Percentiles rank a stretch among this genome's conserved stretches.
phyloP scores from a whole-genome alignment of 2,888 invertebrate species.

The Amphipyra berbera region DNA sequence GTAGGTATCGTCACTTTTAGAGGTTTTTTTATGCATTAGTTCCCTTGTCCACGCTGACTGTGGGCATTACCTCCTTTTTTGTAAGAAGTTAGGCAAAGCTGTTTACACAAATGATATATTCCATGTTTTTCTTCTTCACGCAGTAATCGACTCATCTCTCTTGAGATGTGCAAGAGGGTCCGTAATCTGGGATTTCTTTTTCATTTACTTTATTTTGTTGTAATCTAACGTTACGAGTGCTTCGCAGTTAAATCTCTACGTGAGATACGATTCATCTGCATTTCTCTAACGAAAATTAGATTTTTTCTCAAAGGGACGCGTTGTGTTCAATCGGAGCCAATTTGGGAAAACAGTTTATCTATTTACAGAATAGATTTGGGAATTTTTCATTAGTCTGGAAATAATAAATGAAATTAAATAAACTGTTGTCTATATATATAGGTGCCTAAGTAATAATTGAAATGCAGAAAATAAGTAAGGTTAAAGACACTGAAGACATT shows the following conservation, averaged over 20 bases:
- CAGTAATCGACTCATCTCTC: slow-evolving; percentile 14
- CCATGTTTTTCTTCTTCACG: slow-evolving; percentile 7
- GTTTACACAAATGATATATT: slow-evolving; percentile 15
- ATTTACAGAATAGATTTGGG: slow-evolving; percentile 14
- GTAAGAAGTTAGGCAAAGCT: too few relatives aligned
- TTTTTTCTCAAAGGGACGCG: slow-evolving; percentile 27
- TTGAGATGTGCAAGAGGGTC: slow-evolving; percentile 14
- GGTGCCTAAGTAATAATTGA: not conserved
- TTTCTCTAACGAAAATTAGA: slow-evolving; percentile 29
- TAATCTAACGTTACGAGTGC: slow-evolving; percentile 29
- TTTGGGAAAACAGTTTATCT: slow-evolving; percentile 29
- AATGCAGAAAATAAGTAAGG: not conserved
- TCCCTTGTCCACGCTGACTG: too few relatives aligned
- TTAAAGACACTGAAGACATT: not conserved
- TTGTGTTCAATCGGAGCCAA: slow-evolving; percentile 28
- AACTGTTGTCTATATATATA: not conserved
- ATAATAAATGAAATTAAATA: slow-evolving; percentile 12
- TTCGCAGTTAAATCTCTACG: slow-evolving; percentile 40
- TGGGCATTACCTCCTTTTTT: too few relatives aligned
- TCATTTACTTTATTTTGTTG: slow-evolving; percentile 35
- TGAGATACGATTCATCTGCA: slow-evolving; percentile 48
- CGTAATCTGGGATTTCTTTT: slow-evolving; percentile 32
- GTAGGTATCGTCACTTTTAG: too few relatives aligned
- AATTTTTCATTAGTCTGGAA: slow-evolving; percentile 10
- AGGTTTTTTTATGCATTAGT: too few relatives aligned